Evolutionary conservation across 2,797 vertebrate genomes (phyloP).

Genomic region (Acridotheres tristis): DNA sequence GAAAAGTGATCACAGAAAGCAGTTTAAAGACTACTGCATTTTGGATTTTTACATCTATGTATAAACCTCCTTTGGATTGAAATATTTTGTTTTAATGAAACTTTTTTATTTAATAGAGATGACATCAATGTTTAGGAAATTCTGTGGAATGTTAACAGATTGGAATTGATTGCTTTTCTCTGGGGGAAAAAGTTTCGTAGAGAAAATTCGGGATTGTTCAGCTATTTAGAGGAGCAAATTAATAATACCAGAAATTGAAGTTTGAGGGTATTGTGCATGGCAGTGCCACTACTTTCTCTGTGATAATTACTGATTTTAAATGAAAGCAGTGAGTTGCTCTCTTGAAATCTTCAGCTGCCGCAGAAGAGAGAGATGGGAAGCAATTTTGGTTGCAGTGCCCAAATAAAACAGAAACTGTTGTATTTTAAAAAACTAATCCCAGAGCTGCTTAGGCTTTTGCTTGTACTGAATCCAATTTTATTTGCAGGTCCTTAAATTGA

Average conservation of each 20-base stretch:
- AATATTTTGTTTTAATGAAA: not conserved
- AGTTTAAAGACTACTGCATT: not conserved
- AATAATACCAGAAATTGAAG: not conserved
- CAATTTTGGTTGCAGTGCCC: not conserved
- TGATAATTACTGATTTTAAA: not conserved
- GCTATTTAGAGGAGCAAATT: not conserved
- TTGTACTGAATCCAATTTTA: conserved; percentile 8
- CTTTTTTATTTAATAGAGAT: not conserved
- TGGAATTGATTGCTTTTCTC: not conserved
- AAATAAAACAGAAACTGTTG: not conserved
- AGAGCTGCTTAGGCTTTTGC: not conserved
- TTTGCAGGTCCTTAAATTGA: conserved; percentile 2
- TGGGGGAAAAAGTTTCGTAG: not conserved
- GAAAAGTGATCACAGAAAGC: not conserved
- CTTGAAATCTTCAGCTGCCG: not conserved
- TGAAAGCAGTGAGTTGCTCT: not conserved
- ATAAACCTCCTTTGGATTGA: not conserved
- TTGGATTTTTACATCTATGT: not conserved
- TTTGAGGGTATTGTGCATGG: not conserved
- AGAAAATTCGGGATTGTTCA: not conserved
- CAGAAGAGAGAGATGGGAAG: not conserved
- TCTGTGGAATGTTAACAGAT: not conserved
- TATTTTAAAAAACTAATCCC: not conserved
- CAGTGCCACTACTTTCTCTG: not conserved
- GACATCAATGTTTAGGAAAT: not conserved